These are phyloP conservation scores for Agonopterix arenella DNA, from an alignment of 2,888 invertebrate species.

Conservation along the genomic window DNA sequence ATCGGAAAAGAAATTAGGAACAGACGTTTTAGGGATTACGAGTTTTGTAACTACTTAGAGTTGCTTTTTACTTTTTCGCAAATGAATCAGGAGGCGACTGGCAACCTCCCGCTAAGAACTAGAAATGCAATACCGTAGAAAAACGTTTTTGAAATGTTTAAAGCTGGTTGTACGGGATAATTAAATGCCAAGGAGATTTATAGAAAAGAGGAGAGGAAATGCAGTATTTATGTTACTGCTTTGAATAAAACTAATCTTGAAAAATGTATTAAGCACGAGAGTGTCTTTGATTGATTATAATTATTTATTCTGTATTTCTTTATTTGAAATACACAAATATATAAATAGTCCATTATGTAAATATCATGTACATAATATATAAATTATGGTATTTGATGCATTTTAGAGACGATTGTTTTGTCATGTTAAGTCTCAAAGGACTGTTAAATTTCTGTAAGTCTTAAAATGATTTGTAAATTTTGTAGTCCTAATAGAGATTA, in stretches of 20 bases:
- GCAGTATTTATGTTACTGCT: neutral
- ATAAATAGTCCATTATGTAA: too few relatives aligned
- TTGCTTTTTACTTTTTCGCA: constrained; percentile 33
- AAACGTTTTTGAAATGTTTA: constrained; percentile 5
- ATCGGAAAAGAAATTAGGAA: constrained; percentile 74
- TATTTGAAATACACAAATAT: too few relatives aligned
- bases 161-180: neutral
- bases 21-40: constrained; percentile 71
- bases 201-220: neutral
- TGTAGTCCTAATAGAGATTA: too few relatives aligned
- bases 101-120: neutral
- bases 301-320: neutral
- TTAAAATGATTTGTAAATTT: too few relatives aligned
- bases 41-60: constrained; percentile 60
- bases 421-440: too few relatives aligned
- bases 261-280: too few relatives aligned
- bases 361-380: too few relatives aligned
- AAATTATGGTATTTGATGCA: too few relatives aligned
- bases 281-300: too few relatives aligned
- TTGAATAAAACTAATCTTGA: too few relatives aligned
- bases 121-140: neutral
- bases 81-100: constrained; percentile 10
- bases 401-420: too few relatives aligned
- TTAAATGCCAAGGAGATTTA: constrained; percentile 3
- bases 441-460: too few relatives aligned